Conservation (phyloP, 2,113 vertebrate genomes). For the Charina bottae region DNA sequence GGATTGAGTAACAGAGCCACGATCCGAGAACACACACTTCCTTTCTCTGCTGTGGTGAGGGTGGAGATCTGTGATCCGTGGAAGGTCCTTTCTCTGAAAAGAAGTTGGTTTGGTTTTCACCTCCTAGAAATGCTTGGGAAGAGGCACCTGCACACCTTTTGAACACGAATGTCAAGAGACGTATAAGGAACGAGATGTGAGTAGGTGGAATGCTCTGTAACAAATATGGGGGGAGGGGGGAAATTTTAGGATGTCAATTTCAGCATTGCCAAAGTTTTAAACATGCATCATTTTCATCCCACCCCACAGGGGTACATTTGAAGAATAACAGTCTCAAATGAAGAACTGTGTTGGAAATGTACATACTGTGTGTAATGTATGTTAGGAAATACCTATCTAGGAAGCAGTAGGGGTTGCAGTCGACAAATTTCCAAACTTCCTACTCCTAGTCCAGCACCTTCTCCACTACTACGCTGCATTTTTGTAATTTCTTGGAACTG, state of each 20-base stretch:
- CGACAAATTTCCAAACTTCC: no score
- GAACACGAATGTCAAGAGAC: neutral
- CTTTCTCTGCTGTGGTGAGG: neutral
- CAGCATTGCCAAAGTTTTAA: neutral
- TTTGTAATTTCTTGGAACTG: no score
- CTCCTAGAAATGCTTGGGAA: constrained; percentile 16
- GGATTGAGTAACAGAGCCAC: neutral
- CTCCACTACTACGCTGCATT: no score
- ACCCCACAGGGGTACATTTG: no score
- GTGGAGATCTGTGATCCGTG: neutral
- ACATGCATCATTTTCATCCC: neutral
- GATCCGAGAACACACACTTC: neutral
- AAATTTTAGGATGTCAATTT: neutral
- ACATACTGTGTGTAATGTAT: no score
- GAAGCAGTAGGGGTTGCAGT: no score
- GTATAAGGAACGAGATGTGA: neutral
- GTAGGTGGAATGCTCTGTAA: constrained; percentile 14
- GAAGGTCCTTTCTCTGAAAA: neutral
- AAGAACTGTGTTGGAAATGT: no score
- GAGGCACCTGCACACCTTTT: neutral
- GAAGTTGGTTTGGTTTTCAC: neutral
- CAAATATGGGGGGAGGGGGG: neutral
- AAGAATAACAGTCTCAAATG: no score
- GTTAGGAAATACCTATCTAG: no score
- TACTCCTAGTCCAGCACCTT: no score